Percentiles rank a stretch among this genome's conserved stretches.
phyloP scores from a whole-genome alignment of 2,888 invertebrate genomes.

The Empis livida region DNA sequence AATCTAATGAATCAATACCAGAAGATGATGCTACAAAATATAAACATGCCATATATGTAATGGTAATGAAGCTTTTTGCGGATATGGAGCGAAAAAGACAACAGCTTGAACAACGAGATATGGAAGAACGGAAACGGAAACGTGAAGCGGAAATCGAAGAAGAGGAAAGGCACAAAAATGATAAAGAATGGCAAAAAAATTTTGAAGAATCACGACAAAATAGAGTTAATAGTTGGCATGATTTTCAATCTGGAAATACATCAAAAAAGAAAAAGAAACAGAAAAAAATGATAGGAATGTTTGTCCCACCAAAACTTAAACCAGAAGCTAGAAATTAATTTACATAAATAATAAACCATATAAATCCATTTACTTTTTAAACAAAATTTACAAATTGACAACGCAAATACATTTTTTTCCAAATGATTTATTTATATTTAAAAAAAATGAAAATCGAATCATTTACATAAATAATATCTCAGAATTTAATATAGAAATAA shows the following conservation, averaged over 20 bases:
- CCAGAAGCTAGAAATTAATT: constrained; percentile 63
- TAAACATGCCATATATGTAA: constrained; percentile 91
- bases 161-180: constrained; percentile 76
- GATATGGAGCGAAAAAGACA: constrained; percentile 90
- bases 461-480: too few relatives aligned
- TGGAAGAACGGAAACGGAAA: constrained; percentile 88
- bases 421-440: too few relatives aligned
- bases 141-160: constrained; percentile 87
- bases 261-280: constrained; percentile 61
- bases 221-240: constrained; percentile 86
- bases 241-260: constrained; percentile 58
- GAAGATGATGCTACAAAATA: constrained; percentile 75
- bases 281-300: constrained; percentile 60
- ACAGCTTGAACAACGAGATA: constrained; percentile 75
- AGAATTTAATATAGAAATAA: too few relatives aligned
- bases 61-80: constrained; percentile 95
- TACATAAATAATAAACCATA: too few relatives aligned
- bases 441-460: too few relatives aligned
- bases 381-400: too few relatives aligned
- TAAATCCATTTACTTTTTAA: too few relatives aligned
- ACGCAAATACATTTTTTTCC: too few relatives aligned
- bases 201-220: constrained; percentile 94
- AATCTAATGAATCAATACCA: constrained; percentile 59
- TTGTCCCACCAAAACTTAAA: constrained; percentile 87
- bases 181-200: constrained; percentile 97